A percentile compares a stretch with the other conserved stretches of the same genome.
phyloP scores from a whole-genome alignment of 2,888 invertebrate genomes.

The Clitarchus hookeri region DNA sequence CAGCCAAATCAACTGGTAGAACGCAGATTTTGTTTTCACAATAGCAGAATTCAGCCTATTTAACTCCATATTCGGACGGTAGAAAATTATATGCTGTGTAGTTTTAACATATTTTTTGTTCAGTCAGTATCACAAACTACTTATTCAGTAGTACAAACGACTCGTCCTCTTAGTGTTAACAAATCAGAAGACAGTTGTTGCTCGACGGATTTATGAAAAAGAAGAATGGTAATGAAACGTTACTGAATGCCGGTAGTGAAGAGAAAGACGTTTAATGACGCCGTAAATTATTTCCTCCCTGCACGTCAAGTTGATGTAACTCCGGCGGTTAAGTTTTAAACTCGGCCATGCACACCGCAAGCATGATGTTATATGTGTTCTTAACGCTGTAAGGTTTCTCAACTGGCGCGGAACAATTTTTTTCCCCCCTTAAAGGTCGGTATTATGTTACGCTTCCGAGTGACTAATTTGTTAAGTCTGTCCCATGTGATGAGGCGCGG shows the following conservation, averaged over 20 bases:
- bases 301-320: background rate
- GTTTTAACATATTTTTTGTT: no score
- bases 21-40: no score
- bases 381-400: slow-evolving; percentile 5
- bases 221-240: background rate
- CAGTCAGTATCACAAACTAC: no score
- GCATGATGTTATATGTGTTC: background rate
- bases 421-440: background rate
- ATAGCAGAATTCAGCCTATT: no score
- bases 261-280: background rate
- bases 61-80: no score
- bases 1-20: no score
- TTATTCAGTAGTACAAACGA: no score
- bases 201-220: no score
- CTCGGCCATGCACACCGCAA: background rate
- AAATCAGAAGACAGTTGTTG: no score
- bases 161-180: no score
- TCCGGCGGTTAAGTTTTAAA: background rate
- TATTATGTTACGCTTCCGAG: background rate
- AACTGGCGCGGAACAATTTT: background rate
- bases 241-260: background rate
- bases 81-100: no score
- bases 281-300: background rate
- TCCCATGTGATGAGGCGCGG: background rate
- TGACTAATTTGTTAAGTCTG: slow-evolving; percentile 7